These are phyloP conservation scores for Dicentrarchus labrax DNA, from an alignment of 2,113 vertebrate genomes.

Conservation along the genomic window DNA sequence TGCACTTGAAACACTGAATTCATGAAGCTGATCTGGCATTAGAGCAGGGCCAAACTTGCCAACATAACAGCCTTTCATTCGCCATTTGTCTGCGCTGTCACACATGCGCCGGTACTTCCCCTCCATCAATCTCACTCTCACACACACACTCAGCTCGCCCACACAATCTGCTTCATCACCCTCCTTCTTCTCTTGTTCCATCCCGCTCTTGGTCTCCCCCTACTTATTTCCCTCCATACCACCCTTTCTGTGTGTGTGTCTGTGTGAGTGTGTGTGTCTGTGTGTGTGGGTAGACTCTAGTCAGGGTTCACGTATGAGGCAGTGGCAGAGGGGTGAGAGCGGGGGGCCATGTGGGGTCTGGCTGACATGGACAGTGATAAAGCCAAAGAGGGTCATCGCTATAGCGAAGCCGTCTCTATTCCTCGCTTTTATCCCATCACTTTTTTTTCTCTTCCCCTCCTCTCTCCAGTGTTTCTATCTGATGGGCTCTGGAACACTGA, in stretches of 20 bases:
- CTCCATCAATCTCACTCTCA: slow-evolving; percentile 51
- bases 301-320: slow-evolving; percentile 53
- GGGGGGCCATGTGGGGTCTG: slow-evolving; percentile 54
- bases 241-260: slow-evolving; percentile 21
- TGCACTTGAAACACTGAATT: slow-evolving; percentile 45
- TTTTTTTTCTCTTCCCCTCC: neutral
- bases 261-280: neutral
- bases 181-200: slow-evolving; percentile 57
- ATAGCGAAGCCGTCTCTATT: slow-evolving; percentile 47
- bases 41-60: slow-evolving; percentile 45
- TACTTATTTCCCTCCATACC: slow-evolving; percentile 29
- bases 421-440: neutral
- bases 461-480: slow-evolving; percentile 38
- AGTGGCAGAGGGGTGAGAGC: slow-evolving; percentile 41
- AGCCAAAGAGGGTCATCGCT: slow-evolving; percentile 34
- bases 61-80: slow-evolving; percentile 59
- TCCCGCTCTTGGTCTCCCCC: slow-evolving; percentile 13
- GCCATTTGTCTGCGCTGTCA: slow-evolving; percentile 58
- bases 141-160: slow-evolving; percentile 50
- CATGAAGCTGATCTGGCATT: slow-evolving; percentile 45
- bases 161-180: slow-evolving; percentile 65
- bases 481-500: slow-evolving; percentile 60
- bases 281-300: slow-evolving; percentile 39
- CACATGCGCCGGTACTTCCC: slow-evolving; percentile 48
- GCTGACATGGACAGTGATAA: slow-evolving; percentile 41